Conservation (phyloP, 1,140 invertebrate genomes). For the Zeugodacus cucurbitae region DNA sequence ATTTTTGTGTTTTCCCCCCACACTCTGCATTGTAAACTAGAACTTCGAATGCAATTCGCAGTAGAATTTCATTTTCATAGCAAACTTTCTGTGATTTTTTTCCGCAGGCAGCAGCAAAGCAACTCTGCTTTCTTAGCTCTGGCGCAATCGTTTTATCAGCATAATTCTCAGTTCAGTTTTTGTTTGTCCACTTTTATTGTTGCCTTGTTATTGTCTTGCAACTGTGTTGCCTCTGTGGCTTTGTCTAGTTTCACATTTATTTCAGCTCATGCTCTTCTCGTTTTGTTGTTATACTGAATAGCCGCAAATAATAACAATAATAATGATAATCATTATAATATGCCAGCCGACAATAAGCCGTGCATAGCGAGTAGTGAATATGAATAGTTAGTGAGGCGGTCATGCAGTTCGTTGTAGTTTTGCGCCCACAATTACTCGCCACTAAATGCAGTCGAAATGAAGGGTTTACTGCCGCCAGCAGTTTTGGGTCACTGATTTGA, state of each 20-base stretch:
- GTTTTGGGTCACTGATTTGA: background rate
- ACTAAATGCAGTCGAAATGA: slow-evolving; percentile 34
- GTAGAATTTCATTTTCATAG: slow-evolving; percentile 3
- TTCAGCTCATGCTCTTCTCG: background rate
- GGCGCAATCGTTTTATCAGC: slow-evolving; percentile 1
- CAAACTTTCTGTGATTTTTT: background rate
- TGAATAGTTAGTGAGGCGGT: background rate
- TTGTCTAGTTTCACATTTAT: background rate
- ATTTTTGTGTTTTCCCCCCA: background rate
- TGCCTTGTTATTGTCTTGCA: background rate
- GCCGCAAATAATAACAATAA: slow-evolving; percentile 33
- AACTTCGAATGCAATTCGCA: background rate
- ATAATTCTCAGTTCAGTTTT: background rate
- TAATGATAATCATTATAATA: slow-evolving; percentile 40
- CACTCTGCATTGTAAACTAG: background rate
- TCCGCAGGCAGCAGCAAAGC: background rate
- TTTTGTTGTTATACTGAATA: background rate
- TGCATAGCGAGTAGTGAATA: background rate
- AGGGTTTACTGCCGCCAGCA: slow-evolving; percentile 19
- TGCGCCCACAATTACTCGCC: slow-evolving; percentile 28
- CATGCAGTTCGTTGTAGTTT: background rate
- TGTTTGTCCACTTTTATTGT: background rate
- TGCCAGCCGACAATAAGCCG: slow-evolving; percentile 21
- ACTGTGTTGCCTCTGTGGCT: background rate
- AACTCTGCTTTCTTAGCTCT: background rate